Evolutionary conservation across 2,113 vertebrate species (phyloP).

Genomic region (Corythornis madagascariensis): DNA sequence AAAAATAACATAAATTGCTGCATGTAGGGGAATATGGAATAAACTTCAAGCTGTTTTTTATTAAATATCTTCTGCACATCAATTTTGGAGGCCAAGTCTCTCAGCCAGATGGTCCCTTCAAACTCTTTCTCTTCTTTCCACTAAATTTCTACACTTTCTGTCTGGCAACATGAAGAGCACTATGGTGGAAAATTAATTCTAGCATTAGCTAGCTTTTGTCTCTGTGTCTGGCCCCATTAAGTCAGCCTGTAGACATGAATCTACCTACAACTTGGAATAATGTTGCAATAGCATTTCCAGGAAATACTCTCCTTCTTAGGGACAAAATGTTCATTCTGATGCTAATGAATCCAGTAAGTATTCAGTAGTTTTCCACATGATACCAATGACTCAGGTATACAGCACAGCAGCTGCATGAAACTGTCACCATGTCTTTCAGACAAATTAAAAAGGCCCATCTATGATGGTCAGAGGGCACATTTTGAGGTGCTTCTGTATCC

Average conservation of each 20-base stretch:
- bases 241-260: background rate
- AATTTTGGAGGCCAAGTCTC: constrained; percentile 4
- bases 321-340: constrained; percentile 25
- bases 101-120: constrained; percentile 31
- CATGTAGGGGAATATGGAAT: background rate
- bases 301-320: constrained; percentile 7
- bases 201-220: constrained; percentile 35
- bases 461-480: background rate
- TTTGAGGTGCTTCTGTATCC: background rate
- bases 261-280: constrained; percentile 30
- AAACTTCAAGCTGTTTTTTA: background rate
- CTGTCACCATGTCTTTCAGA: background rate
- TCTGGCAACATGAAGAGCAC: constrained; percentile 6
- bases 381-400: background rate
- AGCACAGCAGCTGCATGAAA: background rate
- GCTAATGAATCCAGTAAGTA: constrained; percentile 4
- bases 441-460: background rate
- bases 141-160: background rate
- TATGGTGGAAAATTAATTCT: constrained; percentile 51
- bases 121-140: constrained; percentile 2
- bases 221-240: constrained; percentile 40
- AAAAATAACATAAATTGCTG: constrained; percentile 1
- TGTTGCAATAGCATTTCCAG: background rate
- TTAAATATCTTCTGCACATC: background rate
- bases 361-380: background rate